A percentile compares a stretch with the other conserved stretches of the same genome.
Conservation (phyloP, 2,888 invertebrate genomes). For the Drosophila melanocephala region DNA sequence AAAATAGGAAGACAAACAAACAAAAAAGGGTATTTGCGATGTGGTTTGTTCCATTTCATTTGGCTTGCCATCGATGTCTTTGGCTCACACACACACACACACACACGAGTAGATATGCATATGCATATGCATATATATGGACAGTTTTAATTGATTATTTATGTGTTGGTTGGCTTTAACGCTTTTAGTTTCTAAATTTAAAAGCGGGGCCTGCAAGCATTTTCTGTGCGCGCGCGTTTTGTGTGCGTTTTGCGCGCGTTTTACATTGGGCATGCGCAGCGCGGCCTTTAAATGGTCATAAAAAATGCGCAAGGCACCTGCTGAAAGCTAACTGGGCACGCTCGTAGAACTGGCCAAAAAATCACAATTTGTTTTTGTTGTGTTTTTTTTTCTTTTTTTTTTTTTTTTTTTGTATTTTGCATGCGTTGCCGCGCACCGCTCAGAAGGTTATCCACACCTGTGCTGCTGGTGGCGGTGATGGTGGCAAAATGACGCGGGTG, state of each 20-base stretch:
- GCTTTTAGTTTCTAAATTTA: slow-evolving; percentile 65
- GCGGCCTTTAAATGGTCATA: slow-evolving; percentile 64
- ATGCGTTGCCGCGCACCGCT: slow-evolving; percentile 62
- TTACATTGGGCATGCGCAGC: slow-evolving; percentile 67
- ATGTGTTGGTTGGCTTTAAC: slow-evolving; percentile 57
- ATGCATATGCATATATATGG: background rate
- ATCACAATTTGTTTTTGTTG: background rate
- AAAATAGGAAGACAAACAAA: background rate
- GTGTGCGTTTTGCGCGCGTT: slow-evolving; percentile 58
- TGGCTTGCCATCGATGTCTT: slow-evolving; percentile 8
- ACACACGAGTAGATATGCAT: background rate
- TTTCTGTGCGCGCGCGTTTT: slow-evolving; percentile 48
- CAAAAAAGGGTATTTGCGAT: slow-evolving; percentile 11
- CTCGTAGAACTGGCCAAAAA: slow-evolving; percentile 62
- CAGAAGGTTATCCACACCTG: slow-evolving; percentile 61
- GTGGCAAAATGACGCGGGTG: background rate
- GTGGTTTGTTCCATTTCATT: slow-evolving; percentile 8
- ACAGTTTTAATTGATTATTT: slow-evolving; percentile 62
- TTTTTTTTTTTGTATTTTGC: slow-evolving; percentile 51
- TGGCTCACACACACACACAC: slow-evolving; percentile 6
- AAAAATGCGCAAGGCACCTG: slow-evolving; percentile 62
- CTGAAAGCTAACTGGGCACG: slow-evolving; percentile 33
- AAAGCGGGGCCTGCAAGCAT: slow-evolving; percentile 35
- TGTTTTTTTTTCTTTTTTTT: background rate
- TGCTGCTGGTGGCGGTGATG: background rate